phyloP scores from a whole-genome alignment of 2,113 vertebrate genomes.

The Caranx ignobilis region DNA sequence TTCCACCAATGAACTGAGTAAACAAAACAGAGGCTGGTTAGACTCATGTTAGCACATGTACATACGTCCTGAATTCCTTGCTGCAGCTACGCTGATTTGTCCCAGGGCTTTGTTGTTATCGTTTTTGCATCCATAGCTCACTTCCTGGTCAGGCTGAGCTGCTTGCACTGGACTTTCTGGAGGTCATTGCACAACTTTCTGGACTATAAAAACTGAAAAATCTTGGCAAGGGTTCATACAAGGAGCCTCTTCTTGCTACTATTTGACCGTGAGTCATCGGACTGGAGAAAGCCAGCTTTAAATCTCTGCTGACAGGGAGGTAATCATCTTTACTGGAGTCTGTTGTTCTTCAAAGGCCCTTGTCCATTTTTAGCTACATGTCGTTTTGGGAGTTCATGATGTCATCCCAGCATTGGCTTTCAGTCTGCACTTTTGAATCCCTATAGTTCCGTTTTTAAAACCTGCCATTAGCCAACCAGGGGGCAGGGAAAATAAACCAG shows the following conservation, averaged over 20 bases:
- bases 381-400: constrained; percentile 57
- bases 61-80: constrained; percentile 60
- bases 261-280: constrained; percentile 46
- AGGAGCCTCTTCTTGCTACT: constrained; percentile 12
- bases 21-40: constrained; percentile 42
- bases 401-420: constrained; percentile 48
- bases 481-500: constrained; percentile 40
- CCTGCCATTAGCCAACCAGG: constrained; percentile 52
- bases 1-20: constrained; percentile 41
- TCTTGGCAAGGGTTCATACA: constrained; percentile 23
- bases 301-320: constrained; percentile 47
- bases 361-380: constrained; percentile 60
- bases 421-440: constrained; percentile 42
- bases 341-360: constrained; percentile 64
- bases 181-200: constrained; percentile 9
- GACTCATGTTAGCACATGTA: constrained; percentile 67
- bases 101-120: constrained; percentile 28
- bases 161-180: neutral
- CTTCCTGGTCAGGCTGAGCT: constrained; percentile 29
- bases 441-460: constrained; percentile 53
- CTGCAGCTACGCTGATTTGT: constrained; percentile 16
- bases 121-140: constrained; percentile 14
- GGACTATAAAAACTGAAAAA: neutral
- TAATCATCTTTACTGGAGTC: constrained; percentile 57
- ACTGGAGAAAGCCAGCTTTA: constrained; percentile 17